Percentiles rank a stretch among this genome's conserved stretches.
These are phyloP conservation scores for Cyclophora albipunctata DNA, from an alignment of 2,888 invertebrate species.

Conservation along the genomic window DNA sequence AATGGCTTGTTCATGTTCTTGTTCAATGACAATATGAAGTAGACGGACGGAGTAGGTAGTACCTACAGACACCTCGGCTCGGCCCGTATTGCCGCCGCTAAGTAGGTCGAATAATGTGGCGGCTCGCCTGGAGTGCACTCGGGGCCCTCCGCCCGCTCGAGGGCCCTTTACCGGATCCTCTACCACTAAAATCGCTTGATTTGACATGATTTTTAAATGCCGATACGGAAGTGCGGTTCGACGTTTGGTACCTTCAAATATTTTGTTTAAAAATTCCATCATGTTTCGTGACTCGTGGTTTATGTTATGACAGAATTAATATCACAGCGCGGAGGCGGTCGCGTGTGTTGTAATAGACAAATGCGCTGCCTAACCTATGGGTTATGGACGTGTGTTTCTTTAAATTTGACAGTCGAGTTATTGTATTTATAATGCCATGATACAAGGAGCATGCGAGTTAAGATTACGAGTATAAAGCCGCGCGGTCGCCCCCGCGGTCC, in stretches of 20 bases:
- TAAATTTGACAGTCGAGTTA: too few relatives aligned
- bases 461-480: too few relatives aligned
- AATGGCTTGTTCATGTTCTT: conserved; percentile 23
- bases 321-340: too few relatives aligned
- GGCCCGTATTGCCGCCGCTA: conserved; percentile 48
- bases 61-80: conserved; percentile 44
- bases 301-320: neutral
- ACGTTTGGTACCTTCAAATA: conserved; percentile 5
- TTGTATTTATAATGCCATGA: too few relatives aligned
- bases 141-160: conserved; percentile 45
- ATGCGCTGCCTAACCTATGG: too few relatives aligned
- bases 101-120: conserved; percentile 74
- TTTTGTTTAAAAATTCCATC: conserved; percentile 13
- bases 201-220: conserved; percentile 72
- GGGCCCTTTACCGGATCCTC: conserved; percentile 51
- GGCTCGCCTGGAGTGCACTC: conserved; percentile 56
- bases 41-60: too few relatives aligned
- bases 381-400: too few relatives aligned
- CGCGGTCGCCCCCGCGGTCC: too few relatives aligned
- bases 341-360: too few relatives aligned
- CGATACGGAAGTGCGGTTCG: conserved; percentile 45
- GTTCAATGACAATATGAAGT: conserved; percentile 39
- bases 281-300: conserved; percentile 18
- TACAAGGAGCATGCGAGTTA: too few relatives aligned
- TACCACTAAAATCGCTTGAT: conserved; percentile 68